Base-by-base conservation (phyloP, 2,797 vertebrate species). In the Paedocypris micromegethes region DNA sequence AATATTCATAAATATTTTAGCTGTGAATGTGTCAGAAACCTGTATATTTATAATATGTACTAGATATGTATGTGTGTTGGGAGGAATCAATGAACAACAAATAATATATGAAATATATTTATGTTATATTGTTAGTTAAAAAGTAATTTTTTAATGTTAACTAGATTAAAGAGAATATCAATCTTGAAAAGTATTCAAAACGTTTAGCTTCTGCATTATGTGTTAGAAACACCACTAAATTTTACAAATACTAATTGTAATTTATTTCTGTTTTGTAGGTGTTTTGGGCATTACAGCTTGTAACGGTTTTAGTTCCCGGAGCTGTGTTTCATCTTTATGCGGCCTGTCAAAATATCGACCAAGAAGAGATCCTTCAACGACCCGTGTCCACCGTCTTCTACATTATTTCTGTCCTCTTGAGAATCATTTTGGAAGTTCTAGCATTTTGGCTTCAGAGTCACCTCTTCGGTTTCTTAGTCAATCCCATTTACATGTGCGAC, bases 371-470 rank as follows among this genome's bases (percentile, higher is more conserved):
- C 76, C 90, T 94, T 5, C 88, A 92, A 61, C 87, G 89, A 54
- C 86, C 87, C 4, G 72, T 87, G 79, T 93, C 91, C 74, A 90
- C 89, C 1, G 81, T 87, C 60, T 91, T 91, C 85, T 94, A 91
- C 75, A 92, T 93, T 38, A 90, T 92, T 59, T 93, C 92, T 65
- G 89, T 93, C 75, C 87, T 94, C 49, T 81, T 93, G 52, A 90
- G 92, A 75, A 92, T 95, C 77, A 86, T 90, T 70, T 83, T 94
- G 73, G 92, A 96, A 79, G 88, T 90, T 66, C 77, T 91, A 40
- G 91, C 91, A 70, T 94, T 96, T 84, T 94, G 91, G 91, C 88
- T 95, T 57, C 92, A 94, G 60, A 92, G 90, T 76, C 91, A 92
- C 72, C 91, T 95, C 44, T 95, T 95, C 79, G 90, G 90, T 66